Evolutionary conservation across 2,888 invertebrate species (phyloP).

Genomic region (Xylocampa areola): DNA sequence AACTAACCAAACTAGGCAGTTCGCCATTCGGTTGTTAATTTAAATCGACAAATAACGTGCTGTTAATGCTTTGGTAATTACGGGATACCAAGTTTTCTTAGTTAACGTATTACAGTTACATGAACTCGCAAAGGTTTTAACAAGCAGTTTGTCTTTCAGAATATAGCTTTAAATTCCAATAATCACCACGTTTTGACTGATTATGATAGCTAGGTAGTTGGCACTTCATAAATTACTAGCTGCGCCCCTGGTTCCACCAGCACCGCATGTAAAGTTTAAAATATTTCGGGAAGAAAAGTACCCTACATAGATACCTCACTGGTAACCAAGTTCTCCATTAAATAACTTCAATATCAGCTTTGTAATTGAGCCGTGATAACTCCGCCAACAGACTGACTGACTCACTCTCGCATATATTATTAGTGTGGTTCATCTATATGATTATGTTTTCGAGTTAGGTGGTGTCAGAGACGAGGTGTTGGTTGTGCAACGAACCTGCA

Average conservation of each 20-base stretch:
- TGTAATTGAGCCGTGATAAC: too few relatives aligned
- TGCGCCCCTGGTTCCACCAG: too few relatives aligned
- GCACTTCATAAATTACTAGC: too few relatives aligned
- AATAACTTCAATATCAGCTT: too few relatives aligned
- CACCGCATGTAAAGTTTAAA: too few relatives aligned
- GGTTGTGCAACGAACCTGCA: conserved; percentile 55
- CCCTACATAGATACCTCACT: too few relatives aligned
- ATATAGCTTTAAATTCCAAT: conserved; percentile 38
- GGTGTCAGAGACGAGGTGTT: conserved; percentile 44
- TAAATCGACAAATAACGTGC: conserved; percentile 49
- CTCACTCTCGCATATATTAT: too few relatives aligned
- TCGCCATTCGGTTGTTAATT: conserved; percentile 42
- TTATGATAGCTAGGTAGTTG: conserved; percentile 38
- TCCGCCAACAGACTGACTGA: too few relatives aligned
- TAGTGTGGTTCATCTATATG: too few relatives aligned
- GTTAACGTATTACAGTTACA: too few relatives aligned
- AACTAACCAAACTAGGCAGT: conserved; percentile 17
- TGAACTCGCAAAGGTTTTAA: conserved; percentile 23
- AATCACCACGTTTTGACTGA: conserved; percentile 45
- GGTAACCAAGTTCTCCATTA: too few relatives aligned
- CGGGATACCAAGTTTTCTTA: conserved; percentile 29
- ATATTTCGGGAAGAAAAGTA: too few relatives aligned
- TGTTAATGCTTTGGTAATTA: conserved; percentile 46
- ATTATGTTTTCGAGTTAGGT: conserved; percentile 39
- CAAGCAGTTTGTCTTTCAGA: conserved; percentile 39